Evolutionary conservation across 2,113 vertebrate genomes (phyloP).

Genomic region (Montifringilla adamsi): DNA sequence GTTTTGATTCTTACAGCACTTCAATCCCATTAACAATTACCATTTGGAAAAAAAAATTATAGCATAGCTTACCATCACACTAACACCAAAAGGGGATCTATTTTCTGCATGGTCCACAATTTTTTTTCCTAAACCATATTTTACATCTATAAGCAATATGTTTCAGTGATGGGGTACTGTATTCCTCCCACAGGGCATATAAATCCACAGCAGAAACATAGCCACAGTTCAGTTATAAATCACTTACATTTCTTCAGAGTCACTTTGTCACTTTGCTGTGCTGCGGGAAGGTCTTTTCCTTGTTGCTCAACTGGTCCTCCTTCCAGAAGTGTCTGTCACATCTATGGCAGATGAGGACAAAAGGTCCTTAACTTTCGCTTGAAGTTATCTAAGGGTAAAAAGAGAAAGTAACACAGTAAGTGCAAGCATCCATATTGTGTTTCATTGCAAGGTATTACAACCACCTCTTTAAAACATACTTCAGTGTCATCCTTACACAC

Average conservation of each 20-base stretch:
- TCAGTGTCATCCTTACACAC: background rate
- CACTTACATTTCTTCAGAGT: slow-evolving; percentile 69
- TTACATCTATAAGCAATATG: background rate
- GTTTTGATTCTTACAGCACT: background rate
- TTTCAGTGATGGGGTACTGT: background rate
- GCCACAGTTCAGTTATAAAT: background rate
- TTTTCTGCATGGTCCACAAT: background rate
- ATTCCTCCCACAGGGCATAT: background rate
- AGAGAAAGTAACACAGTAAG: background rate
- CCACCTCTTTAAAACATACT: background rate
- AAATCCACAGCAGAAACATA: background rate
- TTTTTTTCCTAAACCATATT: background rate
- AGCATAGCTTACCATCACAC: background rate
- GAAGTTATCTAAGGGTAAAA: slow-evolving; percentile 16
- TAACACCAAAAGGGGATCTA: background rate
- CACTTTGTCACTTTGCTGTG: slow-evolving; percentile 10
- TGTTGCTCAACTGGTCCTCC: slow-evolving; percentile 31
- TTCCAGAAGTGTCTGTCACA: slow-evolving; percentile 25
- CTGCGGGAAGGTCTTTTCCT: background rate
- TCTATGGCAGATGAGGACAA: slow-evolving; percentile 35
- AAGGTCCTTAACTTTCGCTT: slow-evolving; percentile 19
- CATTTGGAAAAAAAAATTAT: background rate
- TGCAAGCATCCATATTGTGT: background rate
- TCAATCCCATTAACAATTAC: background rate
- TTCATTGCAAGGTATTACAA: background rate